Evolutionary conservation across 2,113 vertebrate genomes (phyloP), one percentile per base, ranked within the genome.

Genomic region (Tichodroma muraria): DNA sequence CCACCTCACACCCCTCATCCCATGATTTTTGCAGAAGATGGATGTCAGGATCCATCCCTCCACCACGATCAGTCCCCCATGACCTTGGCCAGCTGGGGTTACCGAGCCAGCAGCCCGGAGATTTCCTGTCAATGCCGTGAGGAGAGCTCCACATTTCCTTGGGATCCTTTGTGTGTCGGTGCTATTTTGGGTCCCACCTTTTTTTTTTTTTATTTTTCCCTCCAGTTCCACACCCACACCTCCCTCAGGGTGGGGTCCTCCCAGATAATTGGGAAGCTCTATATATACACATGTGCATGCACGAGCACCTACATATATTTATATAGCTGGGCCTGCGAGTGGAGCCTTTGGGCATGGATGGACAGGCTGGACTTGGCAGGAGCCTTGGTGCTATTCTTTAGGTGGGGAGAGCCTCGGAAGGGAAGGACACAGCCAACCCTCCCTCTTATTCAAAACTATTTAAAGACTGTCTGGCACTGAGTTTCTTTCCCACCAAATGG

Each of bases 401-500:
- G 88, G 63, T 94, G 80, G 95, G 88, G 89, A 91, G 87, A 93
- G 78, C 52, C 93, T 79, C 60, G 83, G 93, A 89, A 88, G 95
- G 96, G 96, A 95, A 97, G 95, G 93, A 96, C 90, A 87, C 83
- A 90, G 83, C 83, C 33, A 63, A 88, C 82, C 80, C 93, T 96
- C 96, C 77, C 85, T 80, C 85, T 87, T 68, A 77, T 96, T 81
- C 85, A 96, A 88, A 88, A 88, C 94, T 83, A 64, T 93, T 90
- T 93, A 88, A 95, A 96, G 96, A 71, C 28, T 16, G 71, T 85
- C 77, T 95, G 96, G 94, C 86, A 52, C 70, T 52, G 73, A 84
- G 44, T 75, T 89, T n/a, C 94, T 95, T 95, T 97, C 96, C 93
- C 95, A 97, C 94, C 94, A 91, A 97, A 64, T 13, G 82, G 91